Conservation (phyloP, 2,797 vertebrate genomes). For the Oreortyx pictus region DNA sequence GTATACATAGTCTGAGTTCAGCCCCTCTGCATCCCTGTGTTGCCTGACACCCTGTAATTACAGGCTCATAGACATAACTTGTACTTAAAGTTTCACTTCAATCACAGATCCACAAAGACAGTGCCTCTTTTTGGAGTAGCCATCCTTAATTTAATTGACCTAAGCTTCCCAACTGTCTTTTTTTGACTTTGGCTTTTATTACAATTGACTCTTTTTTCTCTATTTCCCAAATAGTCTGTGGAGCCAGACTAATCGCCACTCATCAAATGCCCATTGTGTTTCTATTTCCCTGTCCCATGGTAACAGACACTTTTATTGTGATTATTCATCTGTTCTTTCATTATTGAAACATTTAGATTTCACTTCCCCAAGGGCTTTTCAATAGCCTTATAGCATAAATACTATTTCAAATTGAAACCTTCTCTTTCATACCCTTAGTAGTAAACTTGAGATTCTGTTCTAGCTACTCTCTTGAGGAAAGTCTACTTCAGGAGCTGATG, state of each 20-base stretch:
- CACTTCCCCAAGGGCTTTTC: slow-evolving; percentile 20
- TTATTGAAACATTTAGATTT: slow-evolving; percentile 64
- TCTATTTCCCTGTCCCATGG: slow-evolving; percentile 57
- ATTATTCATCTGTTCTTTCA: slow-evolving; percentile 63
- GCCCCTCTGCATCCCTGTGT: not conserved
- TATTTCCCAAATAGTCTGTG: slow-evolving; percentile 60
- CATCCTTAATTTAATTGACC: slow-evolving; percentile 57
- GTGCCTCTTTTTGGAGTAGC: slow-evolving; percentile 28
- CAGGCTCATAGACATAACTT: slow-evolving; percentile 15
- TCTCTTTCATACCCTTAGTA: not conserved
- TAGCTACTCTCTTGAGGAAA: not conserved
- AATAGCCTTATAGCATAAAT: not conserved
- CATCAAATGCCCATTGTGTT: slow-evolving; percentile 67
- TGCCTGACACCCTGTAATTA: slow-evolving; percentile 58
- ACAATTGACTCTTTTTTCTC: slow-evolving; percentile 53
- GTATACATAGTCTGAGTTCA: slow-evolving; percentile 8
- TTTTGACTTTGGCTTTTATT: slow-evolving; percentile 57
- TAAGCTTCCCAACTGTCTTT: slow-evolving; percentile 54
- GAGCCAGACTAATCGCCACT: slow-evolving; percentile 66
- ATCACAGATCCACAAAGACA: slow-evolving; percentile 26
- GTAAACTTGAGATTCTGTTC: not conserved
- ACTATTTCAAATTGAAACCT: not conserved
- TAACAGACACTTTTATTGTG: slow-evolving; percentile 68
- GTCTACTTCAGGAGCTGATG: not conserved
- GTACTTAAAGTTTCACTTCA: slow-evolving; percentile 34